A percentile compares a stretch with the other conserved stretches of the same genome.
Conservation (phyloP, 2,888 invertebrate genomes). For the Nymphalis polychloros region DNA sequence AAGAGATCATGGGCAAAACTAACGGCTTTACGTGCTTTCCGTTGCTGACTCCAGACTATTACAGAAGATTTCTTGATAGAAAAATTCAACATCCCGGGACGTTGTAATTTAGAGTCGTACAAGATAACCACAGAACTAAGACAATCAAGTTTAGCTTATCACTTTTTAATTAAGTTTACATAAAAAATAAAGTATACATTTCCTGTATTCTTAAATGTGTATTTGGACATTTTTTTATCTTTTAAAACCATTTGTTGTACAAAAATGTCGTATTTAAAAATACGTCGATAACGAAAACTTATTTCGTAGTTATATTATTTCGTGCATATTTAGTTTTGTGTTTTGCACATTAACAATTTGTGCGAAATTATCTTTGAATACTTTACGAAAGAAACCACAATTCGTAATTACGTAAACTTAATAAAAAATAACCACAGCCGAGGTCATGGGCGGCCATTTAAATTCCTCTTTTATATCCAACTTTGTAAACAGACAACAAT, state of each 20-base stretch:
- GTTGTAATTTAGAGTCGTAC: no score
- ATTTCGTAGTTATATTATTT: not conserved
- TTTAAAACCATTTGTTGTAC: not conserved
- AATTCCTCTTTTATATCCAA: constrained; percentile 36
- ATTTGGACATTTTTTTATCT: not conserved
- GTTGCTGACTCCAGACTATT: no score
- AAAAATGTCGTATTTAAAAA: no score
- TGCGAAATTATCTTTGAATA: constrained; percentile 26
- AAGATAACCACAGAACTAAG: no score
- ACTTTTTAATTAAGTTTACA: not conserved
- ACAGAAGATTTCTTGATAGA: no score
- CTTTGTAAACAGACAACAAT: constrained; percentile 9
- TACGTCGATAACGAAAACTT: no score
- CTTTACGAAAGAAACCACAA: constrained; percentile 38
- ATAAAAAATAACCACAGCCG: constrained; percentile 41
- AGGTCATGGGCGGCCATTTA: constrained; percentile 38
- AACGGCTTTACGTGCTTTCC: no score
- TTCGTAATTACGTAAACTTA: constrained; percentile 40
- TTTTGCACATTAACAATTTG: constrained; percentile 26
- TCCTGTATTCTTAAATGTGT: not conserved
- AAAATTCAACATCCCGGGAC: no score
- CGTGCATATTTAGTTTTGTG: not conserved
- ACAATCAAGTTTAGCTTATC: not conserved
- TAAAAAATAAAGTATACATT: not conserved
- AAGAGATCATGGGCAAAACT: no score